Evolutionary conservation across 2,888 invertebrate genomes (phyloP), one percentile per base, ranked within the genome.

Genomic region (Caradrina clavipalpis): DNA sequence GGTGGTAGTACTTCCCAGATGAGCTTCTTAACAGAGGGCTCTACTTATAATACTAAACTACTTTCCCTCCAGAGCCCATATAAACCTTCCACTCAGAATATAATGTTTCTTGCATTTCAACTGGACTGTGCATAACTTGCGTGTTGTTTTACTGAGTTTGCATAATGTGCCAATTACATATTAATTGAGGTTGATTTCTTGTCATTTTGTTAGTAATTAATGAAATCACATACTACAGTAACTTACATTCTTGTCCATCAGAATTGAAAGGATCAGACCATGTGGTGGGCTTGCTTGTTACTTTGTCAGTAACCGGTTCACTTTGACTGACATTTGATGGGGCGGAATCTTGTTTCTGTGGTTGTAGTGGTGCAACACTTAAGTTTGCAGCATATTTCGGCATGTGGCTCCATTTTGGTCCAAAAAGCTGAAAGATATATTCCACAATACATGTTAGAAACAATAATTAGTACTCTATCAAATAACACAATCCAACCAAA

Each of bases 381-480:
- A 99, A 96, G 90, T 98, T 98, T n/a, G 98, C 97, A 51, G 98
- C 98, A 96, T 98, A 99, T 92, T 97, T 97, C 57, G 99, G 99
- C 96, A 98, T 97, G 67, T 97, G 87, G 96, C 98, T 98, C 98
- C 98, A 98, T 89, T 98, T 97, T 63, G 98, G 97, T 59, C 98
- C 98, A 95, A 97, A 98, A 76, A 98, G 94, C 98, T 98, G 89
- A 78, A 96, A 96, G 55, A 56, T 19, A 21, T 19, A 59, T 51
- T 21, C 6, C 17, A 69, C 7, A 39, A 49, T 13, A 11, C 39
- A 45, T 55, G 19, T 50, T 45, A 19, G 42, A 47, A 54, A 15
- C n/a, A 35, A 21, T 26, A 22, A 22, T 17, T 2, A 61, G 22
- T n/a, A 39, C 13, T 21, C 0, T 17, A 21, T 26, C 4, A 8